Conservation (phyloP, 2,797 vertebrate species). For the Hapalemur alaotrensis region DNA sequence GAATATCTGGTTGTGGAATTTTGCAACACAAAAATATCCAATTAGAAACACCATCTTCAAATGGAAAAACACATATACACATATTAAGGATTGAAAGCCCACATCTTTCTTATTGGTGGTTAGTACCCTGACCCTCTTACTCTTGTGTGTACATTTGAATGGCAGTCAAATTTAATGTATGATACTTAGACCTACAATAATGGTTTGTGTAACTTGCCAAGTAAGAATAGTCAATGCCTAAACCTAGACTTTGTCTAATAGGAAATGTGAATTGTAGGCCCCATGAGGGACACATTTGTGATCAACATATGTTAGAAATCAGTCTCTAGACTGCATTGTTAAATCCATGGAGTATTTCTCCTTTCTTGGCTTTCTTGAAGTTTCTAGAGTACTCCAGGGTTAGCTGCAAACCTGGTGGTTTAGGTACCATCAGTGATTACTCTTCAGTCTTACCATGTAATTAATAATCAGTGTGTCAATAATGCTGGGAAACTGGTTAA, state of each 20-base stretch:
- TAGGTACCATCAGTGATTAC: constrained; percentile 7
- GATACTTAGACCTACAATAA: background rate
- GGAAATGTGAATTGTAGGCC: background rate
- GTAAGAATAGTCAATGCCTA: background rate
- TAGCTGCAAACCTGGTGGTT: background rate
- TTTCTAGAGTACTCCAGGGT: background rate
- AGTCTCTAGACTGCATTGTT: background rate
- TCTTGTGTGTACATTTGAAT: background rate
- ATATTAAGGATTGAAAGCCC: constrained; percentile 9
- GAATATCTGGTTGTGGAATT: constrained; percentile 36
- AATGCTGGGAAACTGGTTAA: background rate
- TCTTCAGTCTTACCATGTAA: constrained; percentile 1
- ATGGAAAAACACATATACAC: background rate
- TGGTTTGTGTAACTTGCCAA: background rate
- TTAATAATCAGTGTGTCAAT: background rate
- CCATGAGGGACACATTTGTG: background rate
- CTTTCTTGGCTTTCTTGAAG: constrained; percentile 15
- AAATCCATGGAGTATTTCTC: background rate
- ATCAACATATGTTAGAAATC: constrained; percentile 22
- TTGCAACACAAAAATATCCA: background rate
- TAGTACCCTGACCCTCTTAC: background rate
- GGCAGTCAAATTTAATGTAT: background rate
- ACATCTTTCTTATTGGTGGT: background rate
- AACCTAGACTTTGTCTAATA: background rate
- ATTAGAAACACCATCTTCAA: background rate